Percentiles rank a stretch among this genome's conserved stretches.
Evolutionary conservation across 2,888 invertebrate species (phyloP).

Genomic region (Cantharis rustica): DNA sequence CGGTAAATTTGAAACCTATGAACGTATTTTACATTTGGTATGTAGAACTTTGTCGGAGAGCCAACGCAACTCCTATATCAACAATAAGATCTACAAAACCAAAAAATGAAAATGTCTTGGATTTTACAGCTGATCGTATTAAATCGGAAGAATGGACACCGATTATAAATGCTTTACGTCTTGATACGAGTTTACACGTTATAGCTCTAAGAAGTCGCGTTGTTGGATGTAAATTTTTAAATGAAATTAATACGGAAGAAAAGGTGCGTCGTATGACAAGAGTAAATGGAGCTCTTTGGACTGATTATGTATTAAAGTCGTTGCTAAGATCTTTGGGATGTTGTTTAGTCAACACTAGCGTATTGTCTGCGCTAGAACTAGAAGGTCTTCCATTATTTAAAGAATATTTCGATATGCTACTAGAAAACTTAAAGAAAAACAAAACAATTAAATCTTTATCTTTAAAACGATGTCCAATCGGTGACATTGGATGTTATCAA

Average conservation of each 20-base stretch:
- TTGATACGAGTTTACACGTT: conserved; percentile 73
- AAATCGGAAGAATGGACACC: conserved; percentile 78
- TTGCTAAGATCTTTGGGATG: conserved; percentile 68
- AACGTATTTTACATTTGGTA: conserved; percentile 56
- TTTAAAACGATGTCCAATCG: conserved; percentile 69
- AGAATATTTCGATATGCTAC: conserved; percentile 61
- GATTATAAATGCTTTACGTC: conserved; percentile 71
- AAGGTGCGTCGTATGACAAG: conserved; percentile 64
- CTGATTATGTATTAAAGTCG: conserved; percentile 71
- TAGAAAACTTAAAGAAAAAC: conserved; percentile 65
- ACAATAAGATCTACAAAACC: conserved; percentile 50
- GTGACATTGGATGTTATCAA: conserved; percentile 73
- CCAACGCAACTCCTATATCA: conserved; percentile 48
- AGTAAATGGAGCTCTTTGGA: conserved; percentile 59
- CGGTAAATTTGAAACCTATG: conserved; percentile 37
- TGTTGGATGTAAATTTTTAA: conserved; percentile 48
- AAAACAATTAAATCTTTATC: conserved; percentile 70
- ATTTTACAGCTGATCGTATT: conserved; percentile 76
- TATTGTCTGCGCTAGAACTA: conserved; percentile 66
- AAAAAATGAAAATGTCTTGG: conserved; percentile 55
- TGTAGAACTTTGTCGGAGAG: conserved; percentile 52
- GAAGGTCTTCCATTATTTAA: conserved; percentile 74
- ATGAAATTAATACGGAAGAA: conserved; percentile 61
- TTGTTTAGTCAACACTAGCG: conserved; percentile 66
- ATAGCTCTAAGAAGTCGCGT: conserved; percentile 67